These are phyloP conservation scores for Orcinus orca DNA, from an alignment of 2,113 vertebrate genomes.

Conservation along the genomic window DNA sequence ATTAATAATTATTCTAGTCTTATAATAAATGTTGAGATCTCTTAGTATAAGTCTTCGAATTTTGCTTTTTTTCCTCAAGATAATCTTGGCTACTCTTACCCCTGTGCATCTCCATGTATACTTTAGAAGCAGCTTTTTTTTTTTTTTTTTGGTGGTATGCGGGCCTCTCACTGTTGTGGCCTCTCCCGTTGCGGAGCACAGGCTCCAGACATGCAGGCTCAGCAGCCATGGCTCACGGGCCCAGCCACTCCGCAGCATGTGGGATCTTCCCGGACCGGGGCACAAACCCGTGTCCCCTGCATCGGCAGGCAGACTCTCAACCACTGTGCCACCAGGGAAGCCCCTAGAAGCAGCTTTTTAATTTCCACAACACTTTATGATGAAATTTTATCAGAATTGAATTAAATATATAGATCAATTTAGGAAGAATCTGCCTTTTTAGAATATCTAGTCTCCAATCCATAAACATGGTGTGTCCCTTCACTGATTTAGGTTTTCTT, in stretches of 20 bases:
- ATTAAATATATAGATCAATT: background rate
- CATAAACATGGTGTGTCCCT: background rate
- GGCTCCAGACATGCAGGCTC: no score
- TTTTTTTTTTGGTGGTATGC: no score
- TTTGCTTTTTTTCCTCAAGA: background rate
- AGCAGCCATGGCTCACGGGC: no score
- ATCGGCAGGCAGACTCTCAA: no score
- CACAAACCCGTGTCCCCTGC: no score
- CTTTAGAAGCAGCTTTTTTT: background rate
- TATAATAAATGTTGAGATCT: background rate
- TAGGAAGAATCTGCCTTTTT: background rate
- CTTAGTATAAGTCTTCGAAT: background rate
- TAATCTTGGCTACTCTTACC: background rate
- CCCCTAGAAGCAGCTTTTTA: background rate
- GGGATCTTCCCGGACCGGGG: no score
- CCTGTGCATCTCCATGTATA: background rate
- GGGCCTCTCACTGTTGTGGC: no score
- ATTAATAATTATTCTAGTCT: constrained; percentile 5
- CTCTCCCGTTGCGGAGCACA: no score
- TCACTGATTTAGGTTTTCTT: background rate
- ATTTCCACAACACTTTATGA: background rate
- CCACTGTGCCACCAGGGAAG: no score
- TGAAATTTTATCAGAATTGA: background rate
- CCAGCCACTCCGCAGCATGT: no score
- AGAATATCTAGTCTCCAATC: background rate